A percentile compares a stretch with the other conserved stretches of the same genome.
phyloP scores from a whole-genome alignment of 2,113 vertebrate genomes.

The Dicrurus megarhynchus region DNA sequence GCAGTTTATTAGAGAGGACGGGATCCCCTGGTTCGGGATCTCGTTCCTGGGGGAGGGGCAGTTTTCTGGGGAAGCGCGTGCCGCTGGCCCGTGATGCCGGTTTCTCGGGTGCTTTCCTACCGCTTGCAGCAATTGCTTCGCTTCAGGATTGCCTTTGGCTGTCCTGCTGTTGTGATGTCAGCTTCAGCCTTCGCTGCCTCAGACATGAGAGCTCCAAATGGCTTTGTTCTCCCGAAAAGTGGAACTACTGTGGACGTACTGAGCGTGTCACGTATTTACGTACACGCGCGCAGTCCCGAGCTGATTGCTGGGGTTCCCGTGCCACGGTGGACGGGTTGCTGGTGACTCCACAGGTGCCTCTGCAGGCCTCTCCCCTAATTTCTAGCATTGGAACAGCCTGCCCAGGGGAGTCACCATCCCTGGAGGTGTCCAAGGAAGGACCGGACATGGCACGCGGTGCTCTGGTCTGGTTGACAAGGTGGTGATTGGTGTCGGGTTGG shows the following conservation, averaged over 20 bases:
- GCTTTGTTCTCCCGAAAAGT: neutral
- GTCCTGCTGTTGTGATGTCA: neutral
- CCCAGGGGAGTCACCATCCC: neutral
- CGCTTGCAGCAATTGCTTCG: neutral
- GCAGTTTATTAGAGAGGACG: neutral
- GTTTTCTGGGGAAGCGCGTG: neutral
- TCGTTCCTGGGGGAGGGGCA: neutral
- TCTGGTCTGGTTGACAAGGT: neutral
- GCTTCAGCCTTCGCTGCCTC: neutral
- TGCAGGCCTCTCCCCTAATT: neutral
- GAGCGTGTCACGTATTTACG: fast-evolving
- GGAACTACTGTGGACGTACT: neutral
- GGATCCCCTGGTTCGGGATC: neutral
- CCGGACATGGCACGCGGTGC: neutral
- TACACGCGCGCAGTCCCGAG: fast-evolving
- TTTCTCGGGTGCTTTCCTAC: neutral
- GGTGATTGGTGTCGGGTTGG: neutral
- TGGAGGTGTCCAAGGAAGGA: neutral
- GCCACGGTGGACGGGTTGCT: fast-evolving
- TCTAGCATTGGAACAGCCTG: neutral
- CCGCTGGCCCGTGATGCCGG: fast-evolving
- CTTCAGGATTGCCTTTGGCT: neutral
- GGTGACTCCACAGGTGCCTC: neutral
- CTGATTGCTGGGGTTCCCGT: neutral
- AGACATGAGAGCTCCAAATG: fast-evolving